Evolutionary conservation across 2,113 vertebrate genomes (phyloP), one percentile per base, ranked within the genome.

Genomic region (Calidris pygmaea): DNA sequence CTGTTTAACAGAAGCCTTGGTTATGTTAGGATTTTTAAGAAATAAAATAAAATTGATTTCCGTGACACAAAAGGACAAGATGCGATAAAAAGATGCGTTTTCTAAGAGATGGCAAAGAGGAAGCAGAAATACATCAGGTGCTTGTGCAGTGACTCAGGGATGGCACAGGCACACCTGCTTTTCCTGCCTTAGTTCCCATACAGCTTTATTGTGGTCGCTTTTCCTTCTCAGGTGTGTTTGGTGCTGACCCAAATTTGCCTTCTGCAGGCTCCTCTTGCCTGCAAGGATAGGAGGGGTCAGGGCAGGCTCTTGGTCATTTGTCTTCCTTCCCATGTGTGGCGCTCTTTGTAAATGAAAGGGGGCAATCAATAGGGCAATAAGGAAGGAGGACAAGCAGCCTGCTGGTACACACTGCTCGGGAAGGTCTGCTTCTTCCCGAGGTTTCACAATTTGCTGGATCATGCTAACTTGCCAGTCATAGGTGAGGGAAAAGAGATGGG

Each of bases 291-390:
- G 80, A 93, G 39, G 65, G 83, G 73, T 88, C 85, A 32, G 45
- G 66, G 91, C 73, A 83, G 39, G 56, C 58, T 78, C 50, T 43
- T 68, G 63, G 55, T 52, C 58, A 48, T 95, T 97, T 85, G 66
- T 93, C 92, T 94, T 93, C 52, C 66, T 86, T 90, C 93, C 72
- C 68, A 66, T 94, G 92, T 56, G 73, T 62, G 11, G 9, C 1
- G 3, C 87, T 94, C 92, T 97, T 91, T 91, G 65, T 96, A 90
- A 95, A 88, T 92, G 71, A 94, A 94, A 92, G 81, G 96, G 84
- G 82, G 87, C 81, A 84, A 94, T 96, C 95, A 82, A 94, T 95
- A 96, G 93, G 90, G 91, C 90, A 94, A 37, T 65, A 79, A 93
- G 90, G 74, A 95, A 95, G 93, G 94, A 95, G 85, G 76, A 71